Evolutionary conservation across 2,888 invertebrate species (phyloP).

Genomic region (Patella ulyssiponensis): DNA sequence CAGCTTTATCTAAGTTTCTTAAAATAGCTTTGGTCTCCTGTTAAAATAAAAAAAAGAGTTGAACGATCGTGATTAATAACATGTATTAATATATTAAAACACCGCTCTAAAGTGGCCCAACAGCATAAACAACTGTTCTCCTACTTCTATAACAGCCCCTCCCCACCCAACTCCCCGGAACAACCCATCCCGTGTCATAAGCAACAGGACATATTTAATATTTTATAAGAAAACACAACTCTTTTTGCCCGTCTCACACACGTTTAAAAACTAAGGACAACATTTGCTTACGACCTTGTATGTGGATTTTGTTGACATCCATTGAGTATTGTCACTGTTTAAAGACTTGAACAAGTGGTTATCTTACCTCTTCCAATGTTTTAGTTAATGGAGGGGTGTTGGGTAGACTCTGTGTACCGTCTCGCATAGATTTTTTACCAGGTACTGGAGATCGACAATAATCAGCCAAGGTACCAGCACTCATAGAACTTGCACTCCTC

Average conservation of each 20-base stretch:
- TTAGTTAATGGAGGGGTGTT: conserved; percentile 43
- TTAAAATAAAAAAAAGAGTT: not conserved
- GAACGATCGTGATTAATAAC: not conserved
- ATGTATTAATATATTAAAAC: conserved; percentile 24
- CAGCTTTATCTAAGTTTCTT: conserved; percentile 48
- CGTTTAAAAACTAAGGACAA: too few species aligned
- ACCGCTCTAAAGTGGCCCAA: not conserved
- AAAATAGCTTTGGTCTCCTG: conserved; percentile 57
- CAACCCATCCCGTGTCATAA: not conserved
- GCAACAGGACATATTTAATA: too few species aligned
- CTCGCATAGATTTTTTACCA: conserved; percentile 38
- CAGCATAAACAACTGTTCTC: not conserved
- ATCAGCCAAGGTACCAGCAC: conserved; percentile 46
- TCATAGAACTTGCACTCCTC: conserved; percentile 30
- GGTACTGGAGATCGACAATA: conserved; percentile 34
- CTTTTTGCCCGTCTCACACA: too few species aligned
- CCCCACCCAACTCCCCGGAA: not conserved
- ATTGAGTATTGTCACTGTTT: too few species aligned
- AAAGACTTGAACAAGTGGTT: too few species aligned
- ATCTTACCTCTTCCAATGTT: conserved; percentile 48
- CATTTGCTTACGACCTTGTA: too few species aligned
- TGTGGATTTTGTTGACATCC: too few species aligned
- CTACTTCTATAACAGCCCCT: conserved; percentile 13
- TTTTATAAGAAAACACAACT: too few species aligned
- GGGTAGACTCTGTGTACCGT: conserved; percentile 50